These are phyloP conservation scores for Adela reaumurella DNA, from an alignment of 2,888 invertebrate genomes.

Conservation along the genomic window DNA sequence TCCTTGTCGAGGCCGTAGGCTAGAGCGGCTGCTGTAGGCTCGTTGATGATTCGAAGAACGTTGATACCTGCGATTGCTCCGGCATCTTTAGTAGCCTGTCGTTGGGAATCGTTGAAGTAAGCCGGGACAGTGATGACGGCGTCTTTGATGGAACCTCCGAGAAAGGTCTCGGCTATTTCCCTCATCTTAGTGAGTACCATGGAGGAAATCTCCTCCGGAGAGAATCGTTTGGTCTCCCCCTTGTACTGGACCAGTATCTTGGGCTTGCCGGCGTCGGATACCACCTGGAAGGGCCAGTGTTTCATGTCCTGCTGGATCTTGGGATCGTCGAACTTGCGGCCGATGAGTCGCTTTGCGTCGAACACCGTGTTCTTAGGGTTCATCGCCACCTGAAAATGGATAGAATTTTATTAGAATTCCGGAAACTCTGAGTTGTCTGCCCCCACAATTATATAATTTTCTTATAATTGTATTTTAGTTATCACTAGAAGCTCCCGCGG, in stretches of 20 bases:
- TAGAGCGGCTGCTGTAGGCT: constrained; percentile 73
- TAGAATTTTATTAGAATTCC: too few relatives aligned
- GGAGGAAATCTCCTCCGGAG: constrained; percentile 81
- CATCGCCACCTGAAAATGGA: too few relatives aligned
- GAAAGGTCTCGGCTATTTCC: constrained; percentile 71
- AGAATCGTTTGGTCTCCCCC: constrained; percentile 70
- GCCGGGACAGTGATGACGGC: constrained; percentile 72
- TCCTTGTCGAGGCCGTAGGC: constrained; percentile 69
- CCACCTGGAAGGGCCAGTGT: constrained; percentile 77
- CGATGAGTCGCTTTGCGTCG: too few relatives aligned
- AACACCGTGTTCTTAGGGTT: too few relatives aligned
- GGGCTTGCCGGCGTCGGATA: too few relatives aligned
- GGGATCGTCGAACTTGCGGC: constrained; percentile 62
- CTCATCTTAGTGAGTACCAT: constrained; percentile 51
- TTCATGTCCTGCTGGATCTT: constrained; percentile 81
- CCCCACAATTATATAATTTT: too few relatives aligned
- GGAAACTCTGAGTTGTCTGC: too few relatives aligned
- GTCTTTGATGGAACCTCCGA: constrained; percentile 63
- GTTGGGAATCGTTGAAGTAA: too few relatives aligned
- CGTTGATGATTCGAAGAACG: constrained; percentile 75
- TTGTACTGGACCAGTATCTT: constrained; percentile 73
- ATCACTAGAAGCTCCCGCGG: too few relatives aligned
- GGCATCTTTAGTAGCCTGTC: constrained; percentile 79
- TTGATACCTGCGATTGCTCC: constrained; percentile 73
- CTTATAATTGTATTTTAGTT: too few relatives aligned